These are phyloP conservation scores for Eremophila alpestris DNA, from an alignment of 2,797 vertebrate genomes.

Conservation along the genomic window DNA sequence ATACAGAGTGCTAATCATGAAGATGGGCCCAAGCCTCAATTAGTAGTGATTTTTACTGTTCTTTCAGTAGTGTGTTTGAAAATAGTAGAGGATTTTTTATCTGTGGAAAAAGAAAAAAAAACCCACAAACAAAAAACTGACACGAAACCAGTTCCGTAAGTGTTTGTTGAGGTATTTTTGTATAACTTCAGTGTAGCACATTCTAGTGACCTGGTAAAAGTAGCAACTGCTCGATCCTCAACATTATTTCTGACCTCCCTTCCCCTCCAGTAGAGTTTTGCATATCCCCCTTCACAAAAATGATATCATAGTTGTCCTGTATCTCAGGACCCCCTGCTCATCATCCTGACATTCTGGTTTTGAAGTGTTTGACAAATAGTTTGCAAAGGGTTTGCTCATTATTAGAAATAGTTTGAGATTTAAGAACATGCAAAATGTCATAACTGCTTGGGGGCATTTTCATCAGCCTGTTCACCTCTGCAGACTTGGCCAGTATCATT, in stretches of 20 bases:
- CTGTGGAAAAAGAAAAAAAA: not conserved
- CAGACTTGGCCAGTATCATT: not conserved
- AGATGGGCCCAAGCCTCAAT: not conserved
- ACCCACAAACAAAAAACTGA: not conserved
- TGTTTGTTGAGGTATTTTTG: not conserved
- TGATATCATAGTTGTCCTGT: not conserved
- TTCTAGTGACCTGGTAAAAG: not conserved
- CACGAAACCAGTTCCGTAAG: not conserved
- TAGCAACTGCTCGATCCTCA: not conserved
- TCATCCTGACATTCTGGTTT: not conserved
- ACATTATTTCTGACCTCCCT: not conserved
- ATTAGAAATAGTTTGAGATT: not conserved
- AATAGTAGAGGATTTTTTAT: not conserved
- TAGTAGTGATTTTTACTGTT: not conserved
- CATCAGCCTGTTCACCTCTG: not conserved
- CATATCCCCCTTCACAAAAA: not conserved
- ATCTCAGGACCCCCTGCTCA: not conserved
- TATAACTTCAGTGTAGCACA: not conserved
- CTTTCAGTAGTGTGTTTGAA: not conserved
- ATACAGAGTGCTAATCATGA: not conserved
- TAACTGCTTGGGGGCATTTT: not conserved
- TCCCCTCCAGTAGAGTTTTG: not conserved
- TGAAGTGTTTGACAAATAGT: not conserved
- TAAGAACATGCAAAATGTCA: not conserved
- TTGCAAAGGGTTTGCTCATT: not conserved